phyloP scores from a whole-genome alignment of 2,888 invertebrate genomes.

The Cactoblastis cactorum region DNA sequence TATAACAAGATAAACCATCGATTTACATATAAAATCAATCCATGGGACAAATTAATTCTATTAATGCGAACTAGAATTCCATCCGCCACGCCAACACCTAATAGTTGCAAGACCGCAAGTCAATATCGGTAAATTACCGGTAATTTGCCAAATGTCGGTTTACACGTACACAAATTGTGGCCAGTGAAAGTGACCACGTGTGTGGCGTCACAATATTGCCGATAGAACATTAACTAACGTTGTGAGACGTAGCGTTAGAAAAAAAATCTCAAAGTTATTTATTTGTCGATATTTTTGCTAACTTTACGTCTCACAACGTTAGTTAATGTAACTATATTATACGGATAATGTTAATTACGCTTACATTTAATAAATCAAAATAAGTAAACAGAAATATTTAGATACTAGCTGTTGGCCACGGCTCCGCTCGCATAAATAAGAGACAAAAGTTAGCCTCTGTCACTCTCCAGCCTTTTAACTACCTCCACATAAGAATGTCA shows the following conservation, averaged over 20 bases:
- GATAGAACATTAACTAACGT: conserved; percentile 10
- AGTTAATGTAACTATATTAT: too few relatives aligned
- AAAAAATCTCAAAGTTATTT: background rate
- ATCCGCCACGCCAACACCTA: background rate
- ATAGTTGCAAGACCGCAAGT: conserved; percentile 11
- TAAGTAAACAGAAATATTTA: too few relatives aligned
- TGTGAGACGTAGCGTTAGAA: conserved; percentile 10
- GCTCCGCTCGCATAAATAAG: too few relatives aligned
- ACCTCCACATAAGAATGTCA: too few relatives aligned
- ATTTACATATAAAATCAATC: background rate
- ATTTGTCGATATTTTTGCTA: background rate
- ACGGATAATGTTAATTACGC: too few relatives aligned
- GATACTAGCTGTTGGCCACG: too few relatives aligned
- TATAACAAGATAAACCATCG: too few relatives aligned
- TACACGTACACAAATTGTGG: conserved; percentile 7
- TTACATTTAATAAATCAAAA: too few relatives aligned
- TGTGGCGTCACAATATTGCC: conserved; percentile 8
- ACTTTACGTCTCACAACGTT: conserved; percentile 6
- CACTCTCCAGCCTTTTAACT: too few relatives aligned
- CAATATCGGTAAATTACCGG: conserved; percentile 6
- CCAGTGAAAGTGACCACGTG: conserved; percentile 1
- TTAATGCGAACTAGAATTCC: background rate
- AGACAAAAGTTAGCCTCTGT: too few relatives aligned
- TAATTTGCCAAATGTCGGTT: conserved; percentile 9
- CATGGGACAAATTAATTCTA: background rate